Evolutionary conservation across 2,888 invertebrate genomes (phyloP).

Genomic region (Liposcelis brunnea): DNA sequence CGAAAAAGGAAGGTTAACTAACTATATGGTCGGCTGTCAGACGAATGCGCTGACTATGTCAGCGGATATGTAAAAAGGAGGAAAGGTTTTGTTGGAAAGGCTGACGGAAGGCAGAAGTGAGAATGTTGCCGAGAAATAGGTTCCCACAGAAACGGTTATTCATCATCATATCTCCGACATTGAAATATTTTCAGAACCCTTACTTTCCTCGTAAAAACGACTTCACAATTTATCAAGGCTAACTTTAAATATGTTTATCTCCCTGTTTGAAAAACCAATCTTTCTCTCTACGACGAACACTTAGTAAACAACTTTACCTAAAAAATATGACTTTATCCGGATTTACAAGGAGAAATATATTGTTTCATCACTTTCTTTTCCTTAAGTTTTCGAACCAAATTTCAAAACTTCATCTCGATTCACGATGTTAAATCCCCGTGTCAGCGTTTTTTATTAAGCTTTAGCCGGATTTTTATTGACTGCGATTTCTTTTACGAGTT

Average conservation of each 20-base stretch:
- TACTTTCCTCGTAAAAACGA: too few relatives aligned
- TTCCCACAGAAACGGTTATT: conserved; percentile 3
- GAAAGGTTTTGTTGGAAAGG: too few relatives aligned
- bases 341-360: conserved; percentile 6
- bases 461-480: neutral
- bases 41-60: too few relatives aligned
- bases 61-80: too few relatives aligned
- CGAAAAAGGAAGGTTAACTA: too few relatives aligned
- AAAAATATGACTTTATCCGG: conserved; percentile 7
- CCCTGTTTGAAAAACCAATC: conserved; percentile 7
- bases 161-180: conserved; percentile 8
- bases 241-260: conserved; percentile 9
- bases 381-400: neutral
- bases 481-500: too few relatives aligned
- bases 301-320: conserved; percentile 8
- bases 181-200: conserved; percentile 5
- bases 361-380: neutral
- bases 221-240: conserved; percentile 3
- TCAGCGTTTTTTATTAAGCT: too few relatives aligned
- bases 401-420: too few relatives aligned
- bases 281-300: conserved; percentile 1
- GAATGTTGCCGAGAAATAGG: too few relatives aligned
- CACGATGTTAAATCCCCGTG: too few relatives aligned
- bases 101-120: too few relatives aligned
- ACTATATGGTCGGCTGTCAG: too few relatives aligned